phyloP scores from a whole-genome alignment of 2,888 invertebrate genomes.

The Tachina fera region DNA sequence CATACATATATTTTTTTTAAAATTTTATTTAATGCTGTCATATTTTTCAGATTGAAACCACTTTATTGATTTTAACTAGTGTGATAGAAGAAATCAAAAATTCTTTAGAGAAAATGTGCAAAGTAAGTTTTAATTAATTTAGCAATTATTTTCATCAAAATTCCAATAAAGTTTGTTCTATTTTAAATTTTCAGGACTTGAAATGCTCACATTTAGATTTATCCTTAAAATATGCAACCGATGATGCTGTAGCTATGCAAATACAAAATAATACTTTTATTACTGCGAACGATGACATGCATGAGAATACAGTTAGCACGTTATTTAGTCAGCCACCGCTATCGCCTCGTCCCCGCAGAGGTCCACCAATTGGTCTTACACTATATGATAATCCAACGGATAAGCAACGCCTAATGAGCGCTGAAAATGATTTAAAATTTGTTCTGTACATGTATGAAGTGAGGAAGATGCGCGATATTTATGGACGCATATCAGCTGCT shows the following conservation, averaged over 20 bases:
- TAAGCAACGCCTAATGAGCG: constrained; percentile 75
- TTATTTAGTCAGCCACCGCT: constrained; percentile 73
- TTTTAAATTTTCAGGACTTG: constrained; percentile 75
- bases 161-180: neutral
- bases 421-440: constrained; percentile 80
- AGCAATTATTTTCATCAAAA: neutral
- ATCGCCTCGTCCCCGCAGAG: constrained; percentile 76
- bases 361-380: constrained; percentile 76
- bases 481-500: constrained; percentile 79
- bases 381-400: constrained; percentile 76
- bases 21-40: neutral
- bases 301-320: constrained; percentile 64
- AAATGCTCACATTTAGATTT: constrained; percentile 80
- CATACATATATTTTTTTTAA: neutral
- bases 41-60: constrained; percentile 85
- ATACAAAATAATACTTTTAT: constrained; percentile 75
- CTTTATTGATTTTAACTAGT: constrained; percentile 85
- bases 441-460: constrained; percentile 81
- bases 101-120: constrained; percentile 86
- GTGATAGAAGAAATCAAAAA: constrained; percentile 86
- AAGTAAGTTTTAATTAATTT: constrained; percentile 75
- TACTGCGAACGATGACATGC: constrained; percentile 70
- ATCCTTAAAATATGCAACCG: constrained; percentile 75
- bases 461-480: constrained; percentile 82
- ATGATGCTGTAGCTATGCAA: constrained; percentile 76